Conservation (phyloP, 2,113 vertebrate genomes). For the Podilymbus podiceps region DNA sequence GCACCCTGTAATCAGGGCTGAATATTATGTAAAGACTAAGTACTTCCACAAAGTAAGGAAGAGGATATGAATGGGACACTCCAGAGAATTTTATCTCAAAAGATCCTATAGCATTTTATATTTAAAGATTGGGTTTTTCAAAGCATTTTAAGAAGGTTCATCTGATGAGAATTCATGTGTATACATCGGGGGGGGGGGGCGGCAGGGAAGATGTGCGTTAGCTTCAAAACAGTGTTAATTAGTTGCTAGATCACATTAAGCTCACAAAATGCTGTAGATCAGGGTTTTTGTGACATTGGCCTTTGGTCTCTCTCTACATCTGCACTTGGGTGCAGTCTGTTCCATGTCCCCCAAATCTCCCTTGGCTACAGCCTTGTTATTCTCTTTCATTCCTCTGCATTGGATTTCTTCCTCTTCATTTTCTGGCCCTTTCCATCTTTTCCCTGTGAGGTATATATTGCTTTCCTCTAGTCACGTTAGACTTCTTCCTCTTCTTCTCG, state of each 20-base stretch:
- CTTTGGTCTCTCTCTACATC: not conserved
- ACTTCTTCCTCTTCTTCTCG: not conserved
- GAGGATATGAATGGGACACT: not conserved
- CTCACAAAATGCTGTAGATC: not conserved
- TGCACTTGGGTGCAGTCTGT: not conserved
- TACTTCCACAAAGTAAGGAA: conserved; percentile 11
- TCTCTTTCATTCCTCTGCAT: not conserved
- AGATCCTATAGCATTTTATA: not conserved
- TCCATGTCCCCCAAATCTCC: not conserved
- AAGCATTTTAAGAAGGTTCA: not conserved
- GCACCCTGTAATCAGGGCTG: conserved; percentile 5
- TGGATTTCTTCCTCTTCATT: not conserved
- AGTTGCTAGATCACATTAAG: not conserved
- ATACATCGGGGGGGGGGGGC: too few species aligned
- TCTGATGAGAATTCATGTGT: not conserved
- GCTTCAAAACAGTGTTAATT: not conserved
- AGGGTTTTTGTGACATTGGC: not conserved
- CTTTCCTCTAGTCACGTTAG: not conserved
- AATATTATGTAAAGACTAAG: not conserved
- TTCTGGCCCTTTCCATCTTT: not conserved
- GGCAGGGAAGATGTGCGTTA: not conserved
- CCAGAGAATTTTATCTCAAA: not conserved
- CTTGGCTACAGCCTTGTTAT: not conserved
- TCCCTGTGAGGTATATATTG: not conserved
- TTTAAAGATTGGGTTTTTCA: not conserved